Base-by-base conservation (phyloP, 2,888 invertebrate species). In the Eledona agricola region DNA sequence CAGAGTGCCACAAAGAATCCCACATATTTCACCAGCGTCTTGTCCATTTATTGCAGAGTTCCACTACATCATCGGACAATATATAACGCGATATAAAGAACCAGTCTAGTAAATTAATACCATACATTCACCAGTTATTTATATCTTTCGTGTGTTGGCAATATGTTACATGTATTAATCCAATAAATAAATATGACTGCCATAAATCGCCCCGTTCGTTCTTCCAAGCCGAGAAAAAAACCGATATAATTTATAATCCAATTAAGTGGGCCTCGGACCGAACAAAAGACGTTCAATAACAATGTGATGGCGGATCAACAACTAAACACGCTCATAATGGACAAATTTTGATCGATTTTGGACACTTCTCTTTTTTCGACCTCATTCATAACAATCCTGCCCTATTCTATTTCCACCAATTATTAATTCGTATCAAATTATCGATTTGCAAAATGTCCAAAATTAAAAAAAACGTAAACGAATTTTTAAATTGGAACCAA, bases 101-200 rank as follows among this genome's bases (percentile, higher is more conserved):
- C 72, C 71, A 70, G 72, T 69, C 72, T 67, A 71, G 73, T 74
- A 76, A 76, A 76, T 76, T 76, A 76, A 76, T 76, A 75, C 74
- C 74, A 72, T 74, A 74, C 75, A 72, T 74, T 74, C 73, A 64
- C 66, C 59, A 69, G 75, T 76, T 76, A 76, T 76, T 76, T 76
- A 76, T 76, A 73, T 69, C 74, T 72, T 70, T 75, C 73, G 74
- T 75, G 75, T 76, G 75, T 76, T 73, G 74, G 74, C 75, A 76
- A 76, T 77, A 77, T 74, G 76, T 76, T 77, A 77, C 75, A 75
- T 74, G 76, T 76, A 77, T 77, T 77, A 77, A 77, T 76, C 77
- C 77, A 77, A 77, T 77, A 77, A 77, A 77, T 77, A 77, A 77
- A 77, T 76, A 76, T 74, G 76, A 75, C 71, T 69, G 73, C 72